Evolutionary conservation across 2,797 vertebrate genomes (phyloP).

Genomic region (Numenius phaeopus): DNA sequence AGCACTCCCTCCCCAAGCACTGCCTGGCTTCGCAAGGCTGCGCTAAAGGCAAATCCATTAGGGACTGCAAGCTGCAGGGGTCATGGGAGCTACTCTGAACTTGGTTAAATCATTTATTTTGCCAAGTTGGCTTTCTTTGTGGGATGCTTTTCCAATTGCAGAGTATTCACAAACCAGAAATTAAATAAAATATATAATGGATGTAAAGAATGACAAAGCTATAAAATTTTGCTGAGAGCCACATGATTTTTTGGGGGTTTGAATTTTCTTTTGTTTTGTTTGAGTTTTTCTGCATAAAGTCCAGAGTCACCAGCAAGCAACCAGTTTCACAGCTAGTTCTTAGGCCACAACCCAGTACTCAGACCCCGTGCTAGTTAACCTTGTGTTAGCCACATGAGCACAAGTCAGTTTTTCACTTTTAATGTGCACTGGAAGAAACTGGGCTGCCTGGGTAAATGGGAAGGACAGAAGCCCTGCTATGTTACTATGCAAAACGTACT

Average conservation of each 20-base stretch:
- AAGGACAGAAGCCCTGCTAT: not conserved
- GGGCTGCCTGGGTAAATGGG: fast-evolving
- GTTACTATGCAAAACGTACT: not conserved
- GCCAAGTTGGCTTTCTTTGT: not conserved
- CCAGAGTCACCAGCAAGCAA: not conserved
- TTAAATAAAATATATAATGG: not conserved
- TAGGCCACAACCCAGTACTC: not conserved
- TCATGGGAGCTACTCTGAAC: not conserved
- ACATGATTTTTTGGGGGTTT: fast-evolving
- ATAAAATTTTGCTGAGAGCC: not conserved
- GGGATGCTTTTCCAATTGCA: not conserved
- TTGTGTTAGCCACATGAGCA: too few relatives aligned
- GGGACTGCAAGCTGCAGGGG: not conserved
- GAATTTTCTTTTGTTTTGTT: not conserved
- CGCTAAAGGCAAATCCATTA: not conserved
- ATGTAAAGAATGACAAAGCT: not conserved
- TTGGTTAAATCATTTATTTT: not conserved
- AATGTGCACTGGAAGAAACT: not conserved
- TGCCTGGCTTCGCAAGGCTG: not conserved
- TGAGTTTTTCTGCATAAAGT: not conserved
- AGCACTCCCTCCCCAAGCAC: not conserved
- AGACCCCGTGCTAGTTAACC: fast-evolving
- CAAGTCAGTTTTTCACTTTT: not conserved
- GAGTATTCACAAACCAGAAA: not conserved
- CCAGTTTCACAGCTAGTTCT: not conserved